Conservation (phyloP, 2,888 invertebrate species). For the Melangyna quadrimaculata region DNA sequence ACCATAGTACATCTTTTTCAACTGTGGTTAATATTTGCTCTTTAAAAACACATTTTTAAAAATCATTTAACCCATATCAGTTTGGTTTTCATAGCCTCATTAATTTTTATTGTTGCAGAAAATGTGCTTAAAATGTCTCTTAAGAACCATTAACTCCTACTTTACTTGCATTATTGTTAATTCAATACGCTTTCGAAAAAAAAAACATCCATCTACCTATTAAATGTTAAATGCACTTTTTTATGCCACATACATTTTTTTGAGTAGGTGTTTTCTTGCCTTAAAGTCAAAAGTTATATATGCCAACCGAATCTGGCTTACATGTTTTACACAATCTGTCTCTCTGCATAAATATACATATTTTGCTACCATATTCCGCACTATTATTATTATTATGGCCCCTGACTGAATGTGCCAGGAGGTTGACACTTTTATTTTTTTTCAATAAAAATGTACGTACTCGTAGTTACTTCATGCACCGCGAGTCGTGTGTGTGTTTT, state of each 20-base stretch:
- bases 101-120: too few species aligned
- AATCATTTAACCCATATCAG: too few species aligned
- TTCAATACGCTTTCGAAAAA: background rate
- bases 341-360: background rate
- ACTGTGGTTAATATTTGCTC: too few species aligned
- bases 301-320: background rate
- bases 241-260: background rate
- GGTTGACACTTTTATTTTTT: conserved; percentile 50
- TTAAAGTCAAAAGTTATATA: background rate
- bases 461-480: background rate
- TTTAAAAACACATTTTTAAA: too few species aligned
- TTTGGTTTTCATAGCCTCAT: too few species aligned
- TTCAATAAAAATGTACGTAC: conserved; percentile 51
- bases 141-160: background rate
- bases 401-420: conserved; percentile 6
- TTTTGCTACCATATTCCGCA: conserved; percentile 3
- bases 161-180: conserved; percentile 10
- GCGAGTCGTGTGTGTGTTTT: background rate
- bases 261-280: background rate
- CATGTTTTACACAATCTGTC: background rate
- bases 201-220: background rate
- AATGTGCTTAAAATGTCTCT: too few species aligned
- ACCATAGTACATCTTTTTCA: too few species aligned
- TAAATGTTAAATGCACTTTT: background rate
- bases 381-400: conserved; percentile 11